Evolutionary conservation across 2,888 invertebrate genomes (phyloP).

Genomic region (Platycheirus albimanus): DNA sequence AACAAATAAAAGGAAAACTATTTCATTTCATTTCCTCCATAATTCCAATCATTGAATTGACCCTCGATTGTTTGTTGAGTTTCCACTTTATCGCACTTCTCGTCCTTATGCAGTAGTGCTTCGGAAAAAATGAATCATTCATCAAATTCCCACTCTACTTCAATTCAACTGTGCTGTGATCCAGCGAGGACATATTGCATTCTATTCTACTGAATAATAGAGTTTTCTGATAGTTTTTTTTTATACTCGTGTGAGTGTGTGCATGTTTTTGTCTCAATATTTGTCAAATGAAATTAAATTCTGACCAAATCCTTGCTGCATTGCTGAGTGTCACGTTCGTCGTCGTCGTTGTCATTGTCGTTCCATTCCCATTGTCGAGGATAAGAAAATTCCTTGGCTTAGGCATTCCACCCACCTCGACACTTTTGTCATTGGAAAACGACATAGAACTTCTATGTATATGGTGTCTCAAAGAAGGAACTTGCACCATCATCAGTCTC

Average conservation of each 20-base stretch:
- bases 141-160: slow-evolving; percentile 63
- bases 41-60: slow-evolving; percentile 41
- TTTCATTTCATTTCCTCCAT: not conserved
- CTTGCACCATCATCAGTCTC: slow-evolving; percentile 41
- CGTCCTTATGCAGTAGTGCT: slow-evolving; percentile 22
- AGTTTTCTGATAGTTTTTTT: slow-evolving; percentile 20
- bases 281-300: slow-evolving; percentile 65
- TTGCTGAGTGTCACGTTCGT: slow-evolving; percentile 60
- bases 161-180: slow-evolving; percentile 11
- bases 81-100: slow-evolving; percentile 9
- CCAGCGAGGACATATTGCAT: slow-evolving; percentile 41
- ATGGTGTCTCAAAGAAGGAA: slow-evolving; percentile 40
- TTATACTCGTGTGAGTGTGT: slow-evolving; percentile 3
- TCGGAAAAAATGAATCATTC: slow-evolving; percentile 54
- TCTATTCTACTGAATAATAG: slow-evolving; percentile 19
- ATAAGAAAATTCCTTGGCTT: slow-evolving; percentile 48
- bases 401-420: slow-evolving; percentile 63
- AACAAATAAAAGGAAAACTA: not conserved
- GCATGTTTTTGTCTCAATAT: slow-evolving; percentile 28
- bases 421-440: slow-evolving; percentile 36
- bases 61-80: slow-evolving; percentile 29
- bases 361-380: slow-evolving; percentile 36
- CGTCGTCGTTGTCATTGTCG: slow-evolving; percentile 6
- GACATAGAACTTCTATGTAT: slow-evolving; percentile 33
- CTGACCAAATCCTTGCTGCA: slow-evolving; percentile 68